Evolutionary conservation across 1,140 invertebrate species (phyloP), one percentile per base, ranked within the genome.

Genomic region (Apis cerana): DNA sequence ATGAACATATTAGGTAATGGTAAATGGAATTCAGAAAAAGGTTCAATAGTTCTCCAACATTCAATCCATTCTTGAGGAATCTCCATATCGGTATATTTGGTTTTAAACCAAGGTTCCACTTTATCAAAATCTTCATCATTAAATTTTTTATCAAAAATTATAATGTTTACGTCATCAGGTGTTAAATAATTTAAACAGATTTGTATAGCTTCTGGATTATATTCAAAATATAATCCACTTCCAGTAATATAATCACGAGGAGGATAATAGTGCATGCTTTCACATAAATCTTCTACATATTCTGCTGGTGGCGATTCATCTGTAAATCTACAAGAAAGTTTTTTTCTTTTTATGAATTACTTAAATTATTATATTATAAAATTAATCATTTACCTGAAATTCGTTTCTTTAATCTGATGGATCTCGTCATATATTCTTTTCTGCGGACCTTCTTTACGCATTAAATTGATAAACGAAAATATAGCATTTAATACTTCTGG

Each of bases 1-100:
- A 99, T 96, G 93, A 97, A 99, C 54, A 95, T 94, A 94, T 99
- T 99, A 12, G 96, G 95, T 23, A 96, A 95, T 1, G 98, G 98
- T 17, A 99, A 92, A 83, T 95, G 94, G 88, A 97, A 96, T 43
- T 96, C 95, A 0, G 92, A 77, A 9, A 95, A 94, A 0, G 95
- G 94, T 74, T 94, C 90, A 1, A 95, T 95, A 13, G 92, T 92
- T 58, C 95, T 89, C 96, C 96, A 97, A 1, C 93, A 88, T 4
- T 95, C 72, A 2, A 95, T 88, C 95, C 95, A 96, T 19, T 95
- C 92, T 2, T 89, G 19, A 0, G 96, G 95, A 88, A 97, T 96
- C 48, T 96, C 95, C 88, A 90, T 91, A 69, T 93, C 93, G 13
- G 94, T 94, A 86, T 97, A 97, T 86, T 96, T 94, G 0, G 96